Evolutionary conservation across 2,113 vertebrate genomes (phyloP).

Genomic region (Psephotus haematonotus): DNA sequence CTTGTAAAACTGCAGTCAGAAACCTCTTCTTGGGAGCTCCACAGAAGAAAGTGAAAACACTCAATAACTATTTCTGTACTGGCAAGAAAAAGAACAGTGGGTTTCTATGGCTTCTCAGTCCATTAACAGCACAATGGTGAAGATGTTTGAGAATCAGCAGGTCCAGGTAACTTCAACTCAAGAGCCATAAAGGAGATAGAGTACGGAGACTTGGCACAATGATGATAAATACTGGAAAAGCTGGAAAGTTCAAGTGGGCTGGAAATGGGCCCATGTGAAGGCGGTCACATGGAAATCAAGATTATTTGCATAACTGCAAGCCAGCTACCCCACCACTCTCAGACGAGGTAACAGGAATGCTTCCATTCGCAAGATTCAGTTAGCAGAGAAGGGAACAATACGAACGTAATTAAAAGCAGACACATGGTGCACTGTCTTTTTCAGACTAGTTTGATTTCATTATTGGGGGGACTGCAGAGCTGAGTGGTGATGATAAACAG

Average conservation of each 20-base stretch:
- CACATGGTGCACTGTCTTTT: background rate
- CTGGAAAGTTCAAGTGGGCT: background rate
- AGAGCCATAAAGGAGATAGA: background rate
- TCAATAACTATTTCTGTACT: background rate
- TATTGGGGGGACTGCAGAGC: background rate
- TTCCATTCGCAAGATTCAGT: background rate
- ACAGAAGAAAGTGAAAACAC: background rate
- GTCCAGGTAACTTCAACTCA: background rate
- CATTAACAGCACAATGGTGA: background rate
- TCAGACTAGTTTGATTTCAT: background rate
- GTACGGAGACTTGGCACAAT: background rate
- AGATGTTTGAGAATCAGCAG: background rate
- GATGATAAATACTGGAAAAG: background rate
- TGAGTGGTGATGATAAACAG: background rate
- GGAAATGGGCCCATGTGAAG: background rate
- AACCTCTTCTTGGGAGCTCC: background rate
- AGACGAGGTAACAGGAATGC: background rate
- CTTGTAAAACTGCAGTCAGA: background rate
- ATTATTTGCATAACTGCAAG: background rate
- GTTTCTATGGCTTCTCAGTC: background rate
- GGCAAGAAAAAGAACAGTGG: background rate
- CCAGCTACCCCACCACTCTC: background rate
- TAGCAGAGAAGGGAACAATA: background rate
- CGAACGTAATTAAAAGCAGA: background rate
- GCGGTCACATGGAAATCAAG: background rate